Base-by-base conservation (phyloP, 2,113 vertebrate genomes). In the Ancistrus triradiatus region DNA sequence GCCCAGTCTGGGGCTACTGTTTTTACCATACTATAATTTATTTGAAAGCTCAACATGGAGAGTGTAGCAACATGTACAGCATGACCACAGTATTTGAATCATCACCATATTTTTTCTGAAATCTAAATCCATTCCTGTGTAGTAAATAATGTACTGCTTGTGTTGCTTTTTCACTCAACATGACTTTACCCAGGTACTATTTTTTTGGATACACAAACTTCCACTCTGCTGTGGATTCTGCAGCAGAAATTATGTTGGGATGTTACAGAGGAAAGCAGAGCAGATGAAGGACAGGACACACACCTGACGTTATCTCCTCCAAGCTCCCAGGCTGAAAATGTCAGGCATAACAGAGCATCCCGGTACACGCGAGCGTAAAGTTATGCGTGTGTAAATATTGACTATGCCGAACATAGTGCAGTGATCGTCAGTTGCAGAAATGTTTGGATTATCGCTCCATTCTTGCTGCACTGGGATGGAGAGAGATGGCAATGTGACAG, bases 191-290 rank as follows among this genome's bases (percentile, higher is more conserved):
- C n/a, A n/a, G n/a, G n/a, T n/a, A n/a, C n/a, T n/a, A n/a, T n/a
- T n/a, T n/a, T n/a, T n/a, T n/a, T n/a, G n/a, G n/a, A n/a, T n/a
- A n/a, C n/a, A n/a, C n/a, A n/a, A n/a, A n/a, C n/a, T n/a, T n/a
- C n/a, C n/a, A n/a, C n/a, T n/a, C 27, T 19, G 13, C n/a, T n/a
- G n/a, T n/a, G n/a, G n/a, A n/a, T n/a, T 27, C n/a, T 35, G 58
- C 15, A 52, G 56, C n/a, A 78, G 75, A 77, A 71, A 76, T 74
- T 76, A 77, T 64, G 75, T 75, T 78, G 77, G 76, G 81, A 78
- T 78, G 75, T 68, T 61, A 50, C 59, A 78, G 74, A 83, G 73
- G 72, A 69, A 78, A 69, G 76, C 69, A 68, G 63, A 74, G 70
- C 70, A 38, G 19, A 7, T 18, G 19, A 52, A 6, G 35, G 24